Percentiles rank a stretch among this genome's conserved stretches.
These are phyloP conservation scores for Oxytorus armatus DNA, from an alignment of 2,888 invertebrate genomes.

Conservation along the genomic window DNA sequence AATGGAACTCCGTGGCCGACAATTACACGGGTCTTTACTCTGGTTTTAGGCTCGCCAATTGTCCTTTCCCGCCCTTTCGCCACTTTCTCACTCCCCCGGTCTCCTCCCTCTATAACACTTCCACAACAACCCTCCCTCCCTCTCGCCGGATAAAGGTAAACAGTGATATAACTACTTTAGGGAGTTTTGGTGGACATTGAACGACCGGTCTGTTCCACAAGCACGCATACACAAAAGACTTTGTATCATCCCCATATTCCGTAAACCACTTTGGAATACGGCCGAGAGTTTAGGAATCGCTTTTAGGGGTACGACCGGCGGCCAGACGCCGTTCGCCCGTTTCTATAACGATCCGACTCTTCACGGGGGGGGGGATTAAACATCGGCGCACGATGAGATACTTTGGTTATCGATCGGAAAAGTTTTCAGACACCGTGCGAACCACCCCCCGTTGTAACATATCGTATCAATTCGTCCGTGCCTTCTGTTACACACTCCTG, in stretches of 20 bases:
- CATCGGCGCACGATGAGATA: constrained; percentile 4
- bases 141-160: constrained; percentile 56
- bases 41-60: constrained; percentile 42
- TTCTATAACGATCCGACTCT: constrained; percentile 42
- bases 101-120: not conserved
- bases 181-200: constrained; percentile 45
- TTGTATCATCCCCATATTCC: not conserved
- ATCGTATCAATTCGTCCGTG: constrained; percentile 24
- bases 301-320: constrained; percentile 31
- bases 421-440: constrained; percentile 8
- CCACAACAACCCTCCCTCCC: not conserved
- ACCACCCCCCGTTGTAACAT: not conserved
- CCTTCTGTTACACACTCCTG: constrained; percentile 5
- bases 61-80: not conserved
- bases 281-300: constrained; percentile 54
- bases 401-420: constrained; percentile 48
- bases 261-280: not conserved
- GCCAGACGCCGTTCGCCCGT: too few species aligned
- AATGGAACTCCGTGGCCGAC: constrained; percentile 13
- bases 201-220: constrained; percentile 51
- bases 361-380: constrained; percentile 18
- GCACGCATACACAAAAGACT: not conserved
- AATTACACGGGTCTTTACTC: constrained; percentile 59
- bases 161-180: constrained; percentile 43
- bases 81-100: too few species aligned